These are phyloP conservation scores for Tenthredo scrophulariae DNA, from an alignment of 2,888 invertebrate genomes.

Conservation along the genomic window DNA sequence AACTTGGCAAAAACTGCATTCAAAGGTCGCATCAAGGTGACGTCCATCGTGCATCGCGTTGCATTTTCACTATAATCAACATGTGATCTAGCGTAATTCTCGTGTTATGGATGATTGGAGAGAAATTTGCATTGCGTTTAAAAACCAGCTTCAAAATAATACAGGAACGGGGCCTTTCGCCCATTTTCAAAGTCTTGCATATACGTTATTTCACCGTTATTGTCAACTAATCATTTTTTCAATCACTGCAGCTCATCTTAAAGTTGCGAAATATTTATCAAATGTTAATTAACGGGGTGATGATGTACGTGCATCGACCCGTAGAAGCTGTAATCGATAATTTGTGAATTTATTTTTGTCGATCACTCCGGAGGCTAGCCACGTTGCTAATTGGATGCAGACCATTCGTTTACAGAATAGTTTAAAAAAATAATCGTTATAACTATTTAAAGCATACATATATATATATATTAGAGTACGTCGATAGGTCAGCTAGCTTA, in stretches of 20 bases:
- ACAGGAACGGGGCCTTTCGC: background rate
- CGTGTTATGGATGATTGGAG: background rate
- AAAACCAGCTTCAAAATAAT: background rate
- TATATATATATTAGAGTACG: background rate
- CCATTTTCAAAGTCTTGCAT: background rate
- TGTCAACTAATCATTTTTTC: background rate
- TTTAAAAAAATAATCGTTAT: background rate
- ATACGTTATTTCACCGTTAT: too few species aligned
- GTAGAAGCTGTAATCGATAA: too few species aligned
- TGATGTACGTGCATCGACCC: too few species aligned
- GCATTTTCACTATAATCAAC: background rate
- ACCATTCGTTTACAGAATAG: background rate
- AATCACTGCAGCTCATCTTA: background rate
- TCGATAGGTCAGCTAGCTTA: background rate
- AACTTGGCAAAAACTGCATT: background rate
- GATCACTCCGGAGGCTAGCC: background rate
- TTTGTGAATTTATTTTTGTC: background rate
- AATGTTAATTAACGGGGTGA: too few species aligned
- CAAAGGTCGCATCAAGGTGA: conserved; percentile 20
- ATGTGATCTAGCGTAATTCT: background rate
- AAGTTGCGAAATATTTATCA: background rate
- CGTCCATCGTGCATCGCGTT: background rate
- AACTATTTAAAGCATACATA: background rate
- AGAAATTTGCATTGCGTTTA: background rate
- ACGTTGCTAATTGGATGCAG: background rate